phyloP scores from a whole-genome alignment of 2,888 invertebrate genomes.

The Psococerastis gibbosa region DNA sequence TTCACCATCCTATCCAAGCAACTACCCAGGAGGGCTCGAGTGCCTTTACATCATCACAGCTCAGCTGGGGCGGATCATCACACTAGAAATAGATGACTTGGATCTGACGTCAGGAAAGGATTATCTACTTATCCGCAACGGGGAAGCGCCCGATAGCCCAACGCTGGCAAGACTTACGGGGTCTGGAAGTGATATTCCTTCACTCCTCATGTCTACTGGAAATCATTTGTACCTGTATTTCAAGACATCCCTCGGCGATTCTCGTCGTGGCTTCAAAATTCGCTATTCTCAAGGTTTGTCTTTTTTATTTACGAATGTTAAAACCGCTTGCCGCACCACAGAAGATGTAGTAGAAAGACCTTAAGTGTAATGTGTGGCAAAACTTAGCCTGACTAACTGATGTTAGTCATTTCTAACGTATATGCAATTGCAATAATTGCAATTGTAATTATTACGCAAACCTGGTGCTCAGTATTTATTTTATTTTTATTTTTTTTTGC shows the following conservation, averaged over 20 bases:
- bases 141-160: slow-evolving; percentile 67
- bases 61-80: slow-evolving; percentile 77
- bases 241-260: slow-evolving; percentile 75
- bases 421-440: too few relatives aligned
- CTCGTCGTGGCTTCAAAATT: slow-evolving; percentile 77
- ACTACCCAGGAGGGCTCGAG: slow-evolving; percentile 90
- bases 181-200: slow-evolving; percentile 44
- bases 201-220: slow-evolving; percentile 76
- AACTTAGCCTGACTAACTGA: too few relatives aligned
- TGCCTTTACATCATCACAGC: slow-evolving; percentile 84
- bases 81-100: slow-evolving; percentile 74
- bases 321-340: too few relatives aligned
- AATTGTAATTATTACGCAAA: too few relatives aligned
- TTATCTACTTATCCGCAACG: slow-evolving; percentile 77
- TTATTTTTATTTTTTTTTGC: slow-evolving; percentile 2
- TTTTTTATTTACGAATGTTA: too few relatives aligned
- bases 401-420: too few relatives aligned
- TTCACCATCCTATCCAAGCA: slow-evolving; percentile 82
- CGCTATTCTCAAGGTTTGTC: slow-evolving; percentile 62
- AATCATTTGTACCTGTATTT: slow-evolving; percentile 80
- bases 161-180: slow-evolving; percentile 72
- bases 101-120: slow-evolving; percentile 69
- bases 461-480: slow-evolving; percentile 6
- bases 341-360: too few relatives aligned
- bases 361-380: too few relatives aligned